Evolutionary conservation across 2,888 invertebrate species (phyloP).

Genomic region (Eilema caniola): DNA sequence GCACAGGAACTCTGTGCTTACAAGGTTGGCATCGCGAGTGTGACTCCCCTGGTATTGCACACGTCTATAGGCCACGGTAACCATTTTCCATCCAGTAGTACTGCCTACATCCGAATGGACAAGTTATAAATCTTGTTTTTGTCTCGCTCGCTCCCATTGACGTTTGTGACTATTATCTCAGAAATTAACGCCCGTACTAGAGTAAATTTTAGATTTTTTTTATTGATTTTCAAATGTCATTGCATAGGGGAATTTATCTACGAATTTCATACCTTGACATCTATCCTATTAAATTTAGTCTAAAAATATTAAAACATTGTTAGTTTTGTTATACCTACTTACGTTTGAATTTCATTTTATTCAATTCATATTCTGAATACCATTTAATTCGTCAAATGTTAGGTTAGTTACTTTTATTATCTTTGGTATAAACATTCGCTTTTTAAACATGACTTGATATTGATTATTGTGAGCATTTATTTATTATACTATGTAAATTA

Average conservation of each 20-base stretch:
- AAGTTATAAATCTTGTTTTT: neutral
- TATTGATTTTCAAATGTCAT: neutral
- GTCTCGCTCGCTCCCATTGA: neutral
- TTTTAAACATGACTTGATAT: slow-evolving; percentile 74
- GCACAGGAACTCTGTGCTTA: too few species aligned
- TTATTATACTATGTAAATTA: slow-evolving; percentile 80
- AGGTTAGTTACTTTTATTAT: slow-evolving; percentile 57
- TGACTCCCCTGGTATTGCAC: too few species aligned
- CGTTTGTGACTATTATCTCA: neutral
- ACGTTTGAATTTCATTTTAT: slow-evolving; percentile 26
- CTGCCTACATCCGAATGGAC: too few species aligned
- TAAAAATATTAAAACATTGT: slow-evolving; percentile 15
- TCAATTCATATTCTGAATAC: slow-evolving; percentile 28
- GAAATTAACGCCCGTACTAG: neutral
- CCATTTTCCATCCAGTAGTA: too few species aligned
- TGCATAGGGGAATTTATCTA: neutral
- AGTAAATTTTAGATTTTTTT: neutral
- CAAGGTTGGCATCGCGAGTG: too few species aligned
- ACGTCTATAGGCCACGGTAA: too few species aligned
- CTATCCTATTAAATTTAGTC: neutral
- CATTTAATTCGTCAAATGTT: slow-evolving; percentile 39
- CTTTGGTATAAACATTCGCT: slow-evolving; percentile 62
- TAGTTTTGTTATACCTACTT: slow-evolving; percentile 27
- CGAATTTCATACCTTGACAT: slow-evolving; percentile 8
- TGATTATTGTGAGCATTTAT: slow-evolving; percentile 80